Evolutionary conservation across 2,113 vertebrate genomes (phyloP), one percentile per base, ranked within the genome.

Genomic region (Aix galericulata): DNA sequence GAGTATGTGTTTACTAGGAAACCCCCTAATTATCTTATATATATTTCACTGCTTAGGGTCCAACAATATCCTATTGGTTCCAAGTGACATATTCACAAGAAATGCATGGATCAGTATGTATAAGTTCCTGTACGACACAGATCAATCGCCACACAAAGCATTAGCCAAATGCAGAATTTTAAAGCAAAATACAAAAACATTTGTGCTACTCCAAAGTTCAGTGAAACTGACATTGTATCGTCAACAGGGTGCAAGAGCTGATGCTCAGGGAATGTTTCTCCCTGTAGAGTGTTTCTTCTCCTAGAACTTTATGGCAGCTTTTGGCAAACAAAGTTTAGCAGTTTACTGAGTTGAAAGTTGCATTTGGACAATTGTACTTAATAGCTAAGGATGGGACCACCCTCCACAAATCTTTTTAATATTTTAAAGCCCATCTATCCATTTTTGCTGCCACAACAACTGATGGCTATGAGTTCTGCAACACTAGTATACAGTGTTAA

Each of bases 321-420:
- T 79, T 82, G 82, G 84, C 71, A 72, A 53, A 38, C 18, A 31
- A 86, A 77, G 31, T 31, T 52, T 32, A 87, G 67, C 5, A 36
- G 55, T 93, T 90, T 94, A 27, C 82, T 59, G 76, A 92, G n/a
- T 77, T 68, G 58, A 73, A 92, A 23, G 17, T 67, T 88, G 76
- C 46, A n/a, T 85, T 63, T 88, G n/a, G 27, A 83, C 83, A 23
- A 71, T 78, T 26, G 16, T 56, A 75, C 74, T 82, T 94, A 71
- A 63, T 59, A 84, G 64, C 52, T 27, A 90, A 86, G 63, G 34
- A 62, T 55, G 52, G 50, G 88, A 83, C 77, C 40, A 93, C 82
- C 36, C 56, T 84, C 46, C 76, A 71, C 52, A 84, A 94, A 75
- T 72, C 31, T 64, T 84, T 72, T 52, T 56, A 83, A 5, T 42